These are phyloP conservation scores for Sorex araneus DNA, from an alignment of 2,113 vertebrate species.

Conservation along the genomic window DNA sequence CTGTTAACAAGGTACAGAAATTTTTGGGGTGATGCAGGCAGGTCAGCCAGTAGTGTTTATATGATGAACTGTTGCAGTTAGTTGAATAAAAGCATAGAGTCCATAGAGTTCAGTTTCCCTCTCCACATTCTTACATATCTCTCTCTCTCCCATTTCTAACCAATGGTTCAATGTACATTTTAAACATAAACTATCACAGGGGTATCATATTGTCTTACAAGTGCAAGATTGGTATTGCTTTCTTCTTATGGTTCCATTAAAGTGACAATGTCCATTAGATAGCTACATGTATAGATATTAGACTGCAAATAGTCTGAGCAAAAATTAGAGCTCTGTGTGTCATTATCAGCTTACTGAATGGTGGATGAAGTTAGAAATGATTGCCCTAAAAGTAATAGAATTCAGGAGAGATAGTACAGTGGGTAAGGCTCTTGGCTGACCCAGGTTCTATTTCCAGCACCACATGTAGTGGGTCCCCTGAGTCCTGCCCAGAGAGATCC, in stretches of 20 bases:
- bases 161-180: neutral
- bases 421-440: too few relatives aligned
- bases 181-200: neutral
- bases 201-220: neutral
- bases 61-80: neutral
- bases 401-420: neutral
- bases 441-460: too few relatives aligned
- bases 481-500: too few relatives aligned
- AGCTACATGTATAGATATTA: neutral
- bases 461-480: too few relatives aligned
- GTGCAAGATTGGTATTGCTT: neutral
- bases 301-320: neutral
- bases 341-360: neutral
- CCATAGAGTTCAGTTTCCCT: neutral
- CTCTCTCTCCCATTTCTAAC: neutral
- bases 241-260: neutral
- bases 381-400: constrained; percentile 24
- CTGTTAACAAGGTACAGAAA: neutral
- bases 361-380: neutral
- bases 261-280: neutral
- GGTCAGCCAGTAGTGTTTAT: neutral
- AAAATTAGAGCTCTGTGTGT: neutral
- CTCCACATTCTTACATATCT: neutral
- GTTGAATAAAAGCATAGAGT: constrained; percentile 8
- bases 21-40: neutral